These are phyloP conservation scores for Protodeltote pygarga DNA, from an alignment of 2,888 invertebrate species.

Conservation along the genomic window DNA sequence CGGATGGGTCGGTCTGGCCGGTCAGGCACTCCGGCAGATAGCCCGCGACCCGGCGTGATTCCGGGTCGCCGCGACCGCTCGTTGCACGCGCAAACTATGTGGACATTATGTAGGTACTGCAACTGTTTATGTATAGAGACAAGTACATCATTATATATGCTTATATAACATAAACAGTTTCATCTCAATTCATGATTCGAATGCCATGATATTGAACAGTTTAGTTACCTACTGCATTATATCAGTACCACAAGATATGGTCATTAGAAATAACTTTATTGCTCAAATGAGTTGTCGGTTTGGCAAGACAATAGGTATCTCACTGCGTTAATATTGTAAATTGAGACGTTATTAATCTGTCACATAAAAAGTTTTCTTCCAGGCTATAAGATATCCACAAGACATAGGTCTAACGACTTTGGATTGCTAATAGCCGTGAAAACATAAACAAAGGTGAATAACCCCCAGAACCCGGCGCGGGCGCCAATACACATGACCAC, in stretches of 20 bases:
- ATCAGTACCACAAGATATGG: no score
- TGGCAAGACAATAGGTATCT: no score
- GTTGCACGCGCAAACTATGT: slow-evolving; percentile 7
- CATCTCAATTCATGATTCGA: no score
- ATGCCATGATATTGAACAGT: no score
- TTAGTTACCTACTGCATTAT: no score
- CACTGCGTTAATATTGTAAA: no score
- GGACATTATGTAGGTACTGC: not conserved
- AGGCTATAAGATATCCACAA: no score
- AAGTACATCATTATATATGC: not conserved
- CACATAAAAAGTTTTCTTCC: no score
- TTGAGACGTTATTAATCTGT: no score
- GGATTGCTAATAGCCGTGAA: slow-evolving; percentile 10
- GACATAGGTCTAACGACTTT: not conserved
- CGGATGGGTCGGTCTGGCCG: slow-evolving; percentile 1
- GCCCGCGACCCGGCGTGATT: slow-evolving; percentile 9
- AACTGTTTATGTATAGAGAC: not conserved
- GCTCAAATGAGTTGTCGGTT: no score
- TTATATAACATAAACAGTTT: no score
- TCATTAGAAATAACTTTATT: no score
- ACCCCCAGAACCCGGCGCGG: slow-evolving; percentile 2
- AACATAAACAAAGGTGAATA: slow-evolving; percentile 30
- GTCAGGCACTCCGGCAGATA: slow-evolving; percentile 10
- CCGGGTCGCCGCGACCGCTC: not conserved
- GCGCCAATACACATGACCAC: slow-evolving; percentile 10